These are phyloP conservation scores for Buphagus erythrorhynchus DNA, from an alignment of 2,797 vertebrate genomes.

Conservation along the genomic window DNA sequence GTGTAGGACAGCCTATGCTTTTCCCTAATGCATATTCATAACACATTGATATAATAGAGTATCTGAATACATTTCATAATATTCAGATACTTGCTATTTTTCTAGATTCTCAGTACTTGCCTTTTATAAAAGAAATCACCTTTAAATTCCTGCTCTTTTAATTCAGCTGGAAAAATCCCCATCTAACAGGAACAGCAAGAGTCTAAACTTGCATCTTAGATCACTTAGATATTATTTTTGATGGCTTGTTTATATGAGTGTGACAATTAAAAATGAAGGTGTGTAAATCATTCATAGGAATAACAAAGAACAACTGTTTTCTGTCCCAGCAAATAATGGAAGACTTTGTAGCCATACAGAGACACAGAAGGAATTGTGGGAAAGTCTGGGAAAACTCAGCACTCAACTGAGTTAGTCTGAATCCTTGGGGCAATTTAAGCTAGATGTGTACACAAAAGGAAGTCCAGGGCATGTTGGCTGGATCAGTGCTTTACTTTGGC, in stretches of 20 bases:
- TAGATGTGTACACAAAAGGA: not conserved
- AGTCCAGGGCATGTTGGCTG: not conserved
- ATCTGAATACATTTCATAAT: not conserved
- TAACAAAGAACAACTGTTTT: not conserved
- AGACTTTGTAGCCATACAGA: not conserved
- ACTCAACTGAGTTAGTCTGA: not conserved
- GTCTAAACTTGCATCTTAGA: not conserved
- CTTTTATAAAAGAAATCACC: not conserved
- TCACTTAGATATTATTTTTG: not conserved
- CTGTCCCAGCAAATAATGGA: not conserved
- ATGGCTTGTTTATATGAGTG: not conserved
- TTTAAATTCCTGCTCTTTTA: not conserved
- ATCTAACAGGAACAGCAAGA: not conserved
- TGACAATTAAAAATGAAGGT: not conserved
- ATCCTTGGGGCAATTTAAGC: not conserved
- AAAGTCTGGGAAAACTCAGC: not conserved
- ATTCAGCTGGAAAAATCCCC: not conserved
- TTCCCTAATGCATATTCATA: not conserved
- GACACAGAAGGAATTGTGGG: not conserved
- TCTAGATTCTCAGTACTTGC: not conserved
- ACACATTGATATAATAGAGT: not conserved
- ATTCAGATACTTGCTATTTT: not conserved
- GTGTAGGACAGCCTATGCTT: not conserved
- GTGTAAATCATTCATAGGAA: not conserved
- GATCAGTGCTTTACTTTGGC: not conserved